A percentile compares a stretch with the other conserved stretches of the same genome.
Conservation (phyloP, 2,113 vertebrate species). For the Corythaeola cristata region DNA sequence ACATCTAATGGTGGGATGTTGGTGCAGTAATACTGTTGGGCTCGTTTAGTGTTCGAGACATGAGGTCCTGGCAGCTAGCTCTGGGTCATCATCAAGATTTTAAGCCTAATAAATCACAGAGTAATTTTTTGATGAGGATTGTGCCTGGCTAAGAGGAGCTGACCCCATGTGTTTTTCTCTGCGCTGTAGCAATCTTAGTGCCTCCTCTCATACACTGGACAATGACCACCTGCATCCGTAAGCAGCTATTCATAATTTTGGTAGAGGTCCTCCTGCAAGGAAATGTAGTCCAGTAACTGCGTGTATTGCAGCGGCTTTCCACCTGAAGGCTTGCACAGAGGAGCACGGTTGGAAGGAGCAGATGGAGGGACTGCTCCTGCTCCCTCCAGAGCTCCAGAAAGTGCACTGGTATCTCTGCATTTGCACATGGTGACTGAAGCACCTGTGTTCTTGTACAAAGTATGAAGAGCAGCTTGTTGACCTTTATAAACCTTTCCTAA, state of each 20-base stretch:
- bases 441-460: neutral
- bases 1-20: neutral
- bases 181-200: neutral
- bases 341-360: neutral
- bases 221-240: neutral
- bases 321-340: neutral
- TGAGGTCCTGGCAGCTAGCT: neutral
- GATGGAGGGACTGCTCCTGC: neutral
- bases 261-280: neutral
- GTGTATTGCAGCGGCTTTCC: neutral
- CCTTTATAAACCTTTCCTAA: neutral
- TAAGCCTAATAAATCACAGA: neutral
- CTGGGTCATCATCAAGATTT: neutral
- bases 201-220: neutral
- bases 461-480: neutral
- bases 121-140: neutral
- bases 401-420: fast-evolving
- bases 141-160: neutral
- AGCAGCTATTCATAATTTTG: neutral
- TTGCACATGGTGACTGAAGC: neutral
- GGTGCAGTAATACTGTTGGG: neutral
- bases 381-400: neutral
- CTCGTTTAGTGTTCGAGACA: neutral
- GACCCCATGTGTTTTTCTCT: neutral
- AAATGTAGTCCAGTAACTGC: neutral